Evolutionary conservation across 64 coral and sea anemone genomes (phyloP).

Genomic region (Pachyseris speciosa): DNA sequence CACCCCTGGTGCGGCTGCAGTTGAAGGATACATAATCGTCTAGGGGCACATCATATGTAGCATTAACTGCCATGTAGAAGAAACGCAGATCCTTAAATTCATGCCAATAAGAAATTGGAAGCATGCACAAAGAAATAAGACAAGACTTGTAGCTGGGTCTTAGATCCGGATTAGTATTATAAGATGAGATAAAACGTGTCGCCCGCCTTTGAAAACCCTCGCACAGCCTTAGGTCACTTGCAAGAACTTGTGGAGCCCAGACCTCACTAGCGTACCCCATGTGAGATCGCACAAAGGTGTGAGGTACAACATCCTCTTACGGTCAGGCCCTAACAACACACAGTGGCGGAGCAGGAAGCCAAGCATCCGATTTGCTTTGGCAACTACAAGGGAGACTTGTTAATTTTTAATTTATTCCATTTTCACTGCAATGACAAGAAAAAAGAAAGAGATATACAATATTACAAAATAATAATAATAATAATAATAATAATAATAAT

Average conservation of each 20-base stretch:
- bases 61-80: too few species aligned
- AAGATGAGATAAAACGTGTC: slow-evolving; percentile 9
- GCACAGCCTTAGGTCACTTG: neutral
- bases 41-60: too few species aligned
- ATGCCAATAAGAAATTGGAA: slow-evolving; percentile 29
- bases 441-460: too few species aligned
- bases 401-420: too few species aligned
- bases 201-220: slow-evolving; percentile 12
- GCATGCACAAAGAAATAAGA: neutral
- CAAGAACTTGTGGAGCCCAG: slow-evolving; percentile 38
- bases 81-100: slow-evolving; percentile 7
- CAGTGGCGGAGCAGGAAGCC: slow-evolving; percentile 20
- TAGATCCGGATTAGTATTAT: neutral
- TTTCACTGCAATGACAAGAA: too few species aligned
- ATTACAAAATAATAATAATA: too few species aligned
- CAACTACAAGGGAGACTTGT: too few species aligned
- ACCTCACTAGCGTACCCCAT: slow-evolving; percentile 43
- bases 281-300: slow-evolving; percentile 28
- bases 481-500: too few species aligned
- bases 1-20: too few species aligned
- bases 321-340: neutral
- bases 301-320: slow-evolving; percentile 16
- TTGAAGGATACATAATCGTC: too few species aligned
- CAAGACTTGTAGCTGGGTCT: slow-evolving; percentile 24
- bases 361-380: slow-evolving; percentile 42